Conservation (phyloP, 2,113 vertebrate genomes). For the Colius striatus region DNA sequence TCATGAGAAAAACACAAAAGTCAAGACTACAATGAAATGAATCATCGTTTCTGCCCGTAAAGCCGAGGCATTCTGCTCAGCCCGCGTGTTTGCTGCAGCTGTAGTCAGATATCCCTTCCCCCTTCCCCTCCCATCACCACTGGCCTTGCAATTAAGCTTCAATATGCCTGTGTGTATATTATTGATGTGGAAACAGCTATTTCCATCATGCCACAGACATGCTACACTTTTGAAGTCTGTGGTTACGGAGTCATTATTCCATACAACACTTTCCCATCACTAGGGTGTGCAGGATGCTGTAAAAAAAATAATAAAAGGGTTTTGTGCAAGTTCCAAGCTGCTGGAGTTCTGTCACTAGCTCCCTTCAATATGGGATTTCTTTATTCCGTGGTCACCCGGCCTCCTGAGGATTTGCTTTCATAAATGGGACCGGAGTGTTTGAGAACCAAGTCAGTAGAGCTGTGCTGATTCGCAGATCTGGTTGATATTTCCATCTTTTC, state of each 20-base stretch:
- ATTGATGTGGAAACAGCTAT: constrained; percentile 44
- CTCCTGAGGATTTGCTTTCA: constrained; percentile 5
- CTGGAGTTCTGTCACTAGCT: constrained; percentile 6
- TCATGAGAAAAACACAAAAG: constrained; percentile 63
- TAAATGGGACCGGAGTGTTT: background rate
- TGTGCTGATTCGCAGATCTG: constrained; percentile 21
- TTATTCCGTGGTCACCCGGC: background rate
- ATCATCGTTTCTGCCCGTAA: constrained; percentile 58
- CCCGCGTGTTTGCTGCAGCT: background rate
- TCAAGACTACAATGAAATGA: constrained; percentile 55
- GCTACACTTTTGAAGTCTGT: constrained; percentile 65
- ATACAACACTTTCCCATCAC: constrained; percentile 48
- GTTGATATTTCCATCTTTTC: constrained; percentile 7
- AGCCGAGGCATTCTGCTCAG: constrained; percentile 13
- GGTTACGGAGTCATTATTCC: constrained; percentile 51
- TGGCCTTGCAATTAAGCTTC: constrained; percentile 34
- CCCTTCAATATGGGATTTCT: background rate
- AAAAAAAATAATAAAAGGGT: constrained; percentile 16
- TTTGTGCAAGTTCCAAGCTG: constrained; percentile 37
- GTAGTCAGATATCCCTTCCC: background rate
- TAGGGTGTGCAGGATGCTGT: constrained; percentile 54
- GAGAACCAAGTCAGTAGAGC: background rate
- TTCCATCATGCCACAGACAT: constrained; percentile 38
- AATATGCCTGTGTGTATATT: constrained; percentile 16
- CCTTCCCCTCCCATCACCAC: background rate